Percentiles rank a stretch among this genome's conserved stretches.
These are phyloP conservation scores for Zootoca vivipara DNA, from an alignment of 2,113 vertebrate genomes.

Conservation along the genomic window DNA sequence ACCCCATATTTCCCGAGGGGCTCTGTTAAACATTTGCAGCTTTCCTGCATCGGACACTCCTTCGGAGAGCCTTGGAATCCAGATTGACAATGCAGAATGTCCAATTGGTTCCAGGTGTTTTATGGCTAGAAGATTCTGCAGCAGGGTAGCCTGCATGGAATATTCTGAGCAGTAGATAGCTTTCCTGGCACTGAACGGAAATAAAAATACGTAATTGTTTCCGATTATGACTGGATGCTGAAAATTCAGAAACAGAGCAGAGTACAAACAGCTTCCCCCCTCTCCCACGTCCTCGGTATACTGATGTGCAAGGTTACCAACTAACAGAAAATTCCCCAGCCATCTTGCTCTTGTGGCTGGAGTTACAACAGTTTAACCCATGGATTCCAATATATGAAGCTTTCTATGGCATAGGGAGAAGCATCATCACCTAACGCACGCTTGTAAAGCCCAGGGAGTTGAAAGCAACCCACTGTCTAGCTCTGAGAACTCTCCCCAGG, in stretches of 20 bases:
- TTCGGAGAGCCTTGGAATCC: background rate
- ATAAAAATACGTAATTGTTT: background rate
- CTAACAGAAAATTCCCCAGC: too few species aligned
- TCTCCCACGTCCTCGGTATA: background rate
- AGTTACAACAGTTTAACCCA: background rate
- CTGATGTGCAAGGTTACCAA: background rate
- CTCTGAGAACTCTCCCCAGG: too few species aligned
- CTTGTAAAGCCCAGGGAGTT: background rate
- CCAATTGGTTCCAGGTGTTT: conserved; percentile 17
- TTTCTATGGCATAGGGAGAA: background rate
- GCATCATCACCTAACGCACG: background rate
- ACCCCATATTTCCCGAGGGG: background rate
- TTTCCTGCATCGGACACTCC: background rate
- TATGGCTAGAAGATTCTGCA: background rate
- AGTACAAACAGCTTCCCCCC: background rate
- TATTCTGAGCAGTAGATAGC: background rate
- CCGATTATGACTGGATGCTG: background rate
- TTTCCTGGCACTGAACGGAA: background rate
- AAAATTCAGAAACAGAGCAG: background rate
- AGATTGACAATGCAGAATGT: background rate
- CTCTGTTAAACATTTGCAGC: conserved; percentile 11
- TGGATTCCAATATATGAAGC: background rate
- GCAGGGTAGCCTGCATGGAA: background rate
- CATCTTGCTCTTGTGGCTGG: background rate
- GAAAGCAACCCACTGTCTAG: too few species aligned